Evolutionary conservation across 2,113 vertebrate species (phyloP).

Genomic region (Tachycineta bicolor): DNA sequence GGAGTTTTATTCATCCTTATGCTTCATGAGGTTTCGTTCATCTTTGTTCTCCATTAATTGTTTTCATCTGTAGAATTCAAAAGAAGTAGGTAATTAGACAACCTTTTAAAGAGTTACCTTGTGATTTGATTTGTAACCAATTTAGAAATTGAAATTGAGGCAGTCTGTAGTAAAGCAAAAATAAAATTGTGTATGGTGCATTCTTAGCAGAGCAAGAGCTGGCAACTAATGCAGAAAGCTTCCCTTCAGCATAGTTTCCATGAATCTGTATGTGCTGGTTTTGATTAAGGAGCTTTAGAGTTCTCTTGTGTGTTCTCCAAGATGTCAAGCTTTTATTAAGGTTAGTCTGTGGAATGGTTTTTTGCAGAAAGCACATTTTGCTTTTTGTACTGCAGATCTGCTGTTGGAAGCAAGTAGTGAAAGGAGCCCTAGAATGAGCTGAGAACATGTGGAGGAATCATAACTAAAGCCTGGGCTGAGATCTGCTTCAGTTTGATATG

Average conservation of each 20-base stretch:
- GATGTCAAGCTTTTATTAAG: constrained; percentile 26
- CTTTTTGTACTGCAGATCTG: neutral
- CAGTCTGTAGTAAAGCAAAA: constrained; percentile 7
- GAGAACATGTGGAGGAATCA: neutral
- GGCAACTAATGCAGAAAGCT: constrained; percentile 20
- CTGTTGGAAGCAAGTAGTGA: neutral
- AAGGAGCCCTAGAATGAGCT: neutral
- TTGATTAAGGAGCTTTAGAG: constrained; percentile 60
- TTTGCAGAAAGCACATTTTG: neutral
- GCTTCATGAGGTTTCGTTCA: neutral
- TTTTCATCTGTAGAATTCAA: neutral
- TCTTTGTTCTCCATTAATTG: neutral
- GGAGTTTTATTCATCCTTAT: neutral
- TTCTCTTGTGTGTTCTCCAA: constrained; percentile 42
- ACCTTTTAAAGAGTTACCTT: neutral
- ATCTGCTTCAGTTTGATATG: neutral
- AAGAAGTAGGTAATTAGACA: neutral
- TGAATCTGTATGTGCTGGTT: constrained; percentile 47
- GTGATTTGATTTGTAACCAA: neutral
- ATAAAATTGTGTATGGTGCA: neutral
- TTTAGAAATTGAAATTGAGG: neutral
- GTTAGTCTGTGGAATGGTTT: constrained; percentile 19
- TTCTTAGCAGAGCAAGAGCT: neutral
- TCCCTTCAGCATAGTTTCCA: constrained; percentile 60
- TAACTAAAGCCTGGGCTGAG: neutral